These are phyloP conservation scores for Heterocephalus glaber DNA, from an alignment of 2,113 vertebrate genomes.

Conservation along the genomic window DNA sequence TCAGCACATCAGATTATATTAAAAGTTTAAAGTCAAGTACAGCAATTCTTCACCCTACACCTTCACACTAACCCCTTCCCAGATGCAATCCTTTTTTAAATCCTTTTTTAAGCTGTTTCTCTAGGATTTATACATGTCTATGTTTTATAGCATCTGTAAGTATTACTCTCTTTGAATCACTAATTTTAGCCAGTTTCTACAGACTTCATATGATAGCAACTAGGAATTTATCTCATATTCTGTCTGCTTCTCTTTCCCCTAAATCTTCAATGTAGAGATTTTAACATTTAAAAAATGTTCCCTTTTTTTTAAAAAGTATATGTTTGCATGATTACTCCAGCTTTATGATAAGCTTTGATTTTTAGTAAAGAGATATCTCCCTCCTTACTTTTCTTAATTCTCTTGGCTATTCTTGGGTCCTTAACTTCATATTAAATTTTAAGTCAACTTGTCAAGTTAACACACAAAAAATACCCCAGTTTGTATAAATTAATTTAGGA, in stretches of 20 bases:
- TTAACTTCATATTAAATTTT: constrained; percentile 5
- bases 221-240: not conserved
- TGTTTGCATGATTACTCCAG: not conserved
- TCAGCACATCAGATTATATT: not conserved
- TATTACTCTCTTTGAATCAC: not conserved
- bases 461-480: not conserved
- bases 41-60: not conserved
- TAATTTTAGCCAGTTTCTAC: not conserved
- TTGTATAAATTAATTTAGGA: constrained; percentile 1
- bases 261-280: not conserved
- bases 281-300: not conserved
- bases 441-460: not conserved
- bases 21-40: not conserved
- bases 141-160: not conserved
- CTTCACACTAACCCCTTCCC: not conserved
- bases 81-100: not conserved
- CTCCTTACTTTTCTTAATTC: not conserved
- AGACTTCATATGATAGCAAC: not conserved
- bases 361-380: not conserved
- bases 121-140: not conserved
- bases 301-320: not conserved
- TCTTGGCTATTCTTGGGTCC: not conserved
- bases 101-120: not conserved
- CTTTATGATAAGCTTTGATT: not conserved
- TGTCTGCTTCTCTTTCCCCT: not conserved